These are phyloP conservation scores for Gasterosteus aculeatus DNA, from an alignment of 2,113 vertebrate species.

Conservation along the genomic window DNA sequence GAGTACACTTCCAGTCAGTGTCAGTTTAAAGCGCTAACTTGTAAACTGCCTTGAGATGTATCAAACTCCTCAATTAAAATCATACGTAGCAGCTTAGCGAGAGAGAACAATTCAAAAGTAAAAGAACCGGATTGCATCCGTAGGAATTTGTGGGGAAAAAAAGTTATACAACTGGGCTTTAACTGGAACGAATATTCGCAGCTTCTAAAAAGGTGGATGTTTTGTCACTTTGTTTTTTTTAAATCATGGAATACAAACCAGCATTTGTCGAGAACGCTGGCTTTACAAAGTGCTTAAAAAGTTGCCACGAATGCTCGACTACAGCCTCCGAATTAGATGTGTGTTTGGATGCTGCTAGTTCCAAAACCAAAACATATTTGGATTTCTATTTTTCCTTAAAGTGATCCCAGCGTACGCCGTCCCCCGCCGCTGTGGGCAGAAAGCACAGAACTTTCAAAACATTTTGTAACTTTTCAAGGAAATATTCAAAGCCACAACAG, in stretches of 20 bases:
- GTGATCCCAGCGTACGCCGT: not conserved
- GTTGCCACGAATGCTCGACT: not conserved
- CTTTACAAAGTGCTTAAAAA: not conserved
- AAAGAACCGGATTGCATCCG: not conserved
- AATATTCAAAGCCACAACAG: not conserved
- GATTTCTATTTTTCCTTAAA: not conserved
- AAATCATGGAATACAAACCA: not conserved
- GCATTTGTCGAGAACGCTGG: not conserved
- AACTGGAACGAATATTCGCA: not conserved
- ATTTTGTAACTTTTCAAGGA: not conserved
- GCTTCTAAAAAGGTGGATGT: not conserved
- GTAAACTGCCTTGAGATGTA: not conserved
- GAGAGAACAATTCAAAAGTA: not conserved
- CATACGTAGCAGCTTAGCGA: not conserved
- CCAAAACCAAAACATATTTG: not conserved
- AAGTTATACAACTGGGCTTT: not conserved
- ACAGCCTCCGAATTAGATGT: not conserved
- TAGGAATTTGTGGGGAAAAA: not conserved
- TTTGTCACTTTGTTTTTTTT: not conserved
- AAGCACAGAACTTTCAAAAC: not conserved
- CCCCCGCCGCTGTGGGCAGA: not conserved
- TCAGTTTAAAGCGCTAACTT: slow-evolving; percentile 4
- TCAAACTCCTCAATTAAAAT: not conserved
- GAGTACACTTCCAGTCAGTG: not conserved
- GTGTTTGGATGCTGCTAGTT: not conserved